Base-by-base conservation (phyloP, 2,797 vertebrate genomes). In the Poeciliopsis gracilis region DNA sequence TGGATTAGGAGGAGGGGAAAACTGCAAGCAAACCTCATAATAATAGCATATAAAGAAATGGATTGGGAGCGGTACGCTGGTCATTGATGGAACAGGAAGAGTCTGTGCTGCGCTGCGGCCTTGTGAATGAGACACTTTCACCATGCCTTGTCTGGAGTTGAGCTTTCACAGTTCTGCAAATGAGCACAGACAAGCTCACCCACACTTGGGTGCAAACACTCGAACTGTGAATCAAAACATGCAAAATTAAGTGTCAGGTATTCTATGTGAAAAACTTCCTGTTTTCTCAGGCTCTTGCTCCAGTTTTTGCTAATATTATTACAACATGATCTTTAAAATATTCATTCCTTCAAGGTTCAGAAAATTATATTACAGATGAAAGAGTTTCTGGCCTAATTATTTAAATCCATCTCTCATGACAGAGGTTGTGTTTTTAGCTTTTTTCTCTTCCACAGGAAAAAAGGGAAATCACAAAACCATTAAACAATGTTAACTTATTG, bases 31-130 rank as follows among this genome's bases (percentile, higher is more conserved):
- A 92, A 93, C 86, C 82, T 85, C 91, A 94, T 91, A 92, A 95
- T 94, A 92, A 93, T 93, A 94, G 94, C 87, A 87, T 90, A 94
- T 91, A 94, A 92, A 94, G 93, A 93, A 92, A 95, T 92, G 91
- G 94, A 95, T 94, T 94, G 92, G 93, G 86, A 93, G 92, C 89
- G 20, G 93, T 87, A 88, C 88, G 94, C 83, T 86, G 88, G 91
- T 94, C 93, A 94, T 90, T 94, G 92, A 84, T 84, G 85, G 85
- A 81, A 88, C 91, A 94, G 88, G 82, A 87, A 87, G 81, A 59
- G 80, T 88, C 89, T 93, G 87, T 93, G 88, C 82, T 83, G 75
- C 33, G 73, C 80, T 84, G 80, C 9, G 41, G 73, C 81, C 83
- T 71, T 82, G 55, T 87, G 73, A 88, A 82, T 87, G 81, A 55